phyloP scores from a whole-genome alignment of 2,113 vertebrate species.

The Pteropus alecto region DNA sequence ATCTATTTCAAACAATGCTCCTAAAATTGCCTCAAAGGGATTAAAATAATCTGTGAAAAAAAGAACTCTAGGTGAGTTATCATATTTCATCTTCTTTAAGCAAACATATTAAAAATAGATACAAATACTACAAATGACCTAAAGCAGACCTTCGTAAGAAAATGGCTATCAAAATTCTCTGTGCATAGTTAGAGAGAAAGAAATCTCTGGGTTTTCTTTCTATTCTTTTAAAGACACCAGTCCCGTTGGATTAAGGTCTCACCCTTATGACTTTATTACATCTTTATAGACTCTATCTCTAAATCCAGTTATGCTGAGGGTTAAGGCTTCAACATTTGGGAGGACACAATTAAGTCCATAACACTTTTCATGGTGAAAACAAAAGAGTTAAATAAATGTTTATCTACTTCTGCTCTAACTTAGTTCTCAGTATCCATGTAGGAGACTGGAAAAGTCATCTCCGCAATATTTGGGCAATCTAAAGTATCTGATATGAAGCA shows the following conservation, averaged over 20 bases:
- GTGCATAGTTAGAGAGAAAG: background rate
- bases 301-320: background rate
- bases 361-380: background rate
- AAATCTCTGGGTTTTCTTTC: background rate
- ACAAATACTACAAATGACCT: background rate
- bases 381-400: background rate
- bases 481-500: background rate
- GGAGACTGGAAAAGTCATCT: background rate
- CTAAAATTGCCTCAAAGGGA: background rate
- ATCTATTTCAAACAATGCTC: background rate
- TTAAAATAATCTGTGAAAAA: conserved; percentile 10
- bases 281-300: background rate
- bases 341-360: background rate
- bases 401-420: background rate
- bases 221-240: background rate
- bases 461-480: background rate
- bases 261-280: background rate
- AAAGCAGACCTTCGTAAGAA: background rate
- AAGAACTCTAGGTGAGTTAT: background rate
- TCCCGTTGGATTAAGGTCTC: background rate
- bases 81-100: background rate
- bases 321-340: background rate
- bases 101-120: background rate
- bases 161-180: background rate
- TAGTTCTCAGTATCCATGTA: background rate